Evolutionary conservation across 1,140 invertebrate species (phyloP), one percentile per base, ranked within the genome.

Genomic region (Globodera rostochiensis): DNA sequence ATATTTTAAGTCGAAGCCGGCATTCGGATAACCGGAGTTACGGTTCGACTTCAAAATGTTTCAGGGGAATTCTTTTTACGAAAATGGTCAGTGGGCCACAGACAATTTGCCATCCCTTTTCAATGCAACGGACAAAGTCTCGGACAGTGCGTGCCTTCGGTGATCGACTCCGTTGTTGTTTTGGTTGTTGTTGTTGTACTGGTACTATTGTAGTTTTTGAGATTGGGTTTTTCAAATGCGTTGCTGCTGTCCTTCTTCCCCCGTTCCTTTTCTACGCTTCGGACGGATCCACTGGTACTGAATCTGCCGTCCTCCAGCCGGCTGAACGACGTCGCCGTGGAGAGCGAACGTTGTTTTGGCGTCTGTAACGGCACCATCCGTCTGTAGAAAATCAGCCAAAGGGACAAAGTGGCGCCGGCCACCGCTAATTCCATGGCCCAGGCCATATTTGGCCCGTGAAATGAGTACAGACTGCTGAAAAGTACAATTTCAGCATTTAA

Each of bases 361-460:
- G 64, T 15, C 11, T 71, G 9, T 47, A 86, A 80, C 36, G 85
- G 86, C 13, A 87, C 83, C 85, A 86, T 87, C 64, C 86, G 49
- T 47, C 66, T 36, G 8, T 80, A 82, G 9, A 84, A 82, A 50
- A 87, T 50, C 7, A 82, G 25, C 85, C 85, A 86, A 6, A 71
- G n/a, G 15, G 50, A 2, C n/a, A 80, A 21, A 4, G 78, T 73
- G 3, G 73, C 6, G 0, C 73, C 76, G 11, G 83, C 75, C 11
- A 85, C 46, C 47, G 71, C 73, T 47, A 87, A 74, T 73, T 85
- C 70, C 49, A 82, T 77, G 13, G 66, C 49, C 81, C 81, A 81
- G 9, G 74, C 81, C 57, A 70, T 21, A 71, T 57, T 66, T 11
- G 84, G 84, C 9, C 84, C 84, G 21, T 49, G 70, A 6, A 57